Evolutionary conservation across 2,797 vertebrate species (phyloP).

Genomic region (Microcaecilia unicolor): DNA sequence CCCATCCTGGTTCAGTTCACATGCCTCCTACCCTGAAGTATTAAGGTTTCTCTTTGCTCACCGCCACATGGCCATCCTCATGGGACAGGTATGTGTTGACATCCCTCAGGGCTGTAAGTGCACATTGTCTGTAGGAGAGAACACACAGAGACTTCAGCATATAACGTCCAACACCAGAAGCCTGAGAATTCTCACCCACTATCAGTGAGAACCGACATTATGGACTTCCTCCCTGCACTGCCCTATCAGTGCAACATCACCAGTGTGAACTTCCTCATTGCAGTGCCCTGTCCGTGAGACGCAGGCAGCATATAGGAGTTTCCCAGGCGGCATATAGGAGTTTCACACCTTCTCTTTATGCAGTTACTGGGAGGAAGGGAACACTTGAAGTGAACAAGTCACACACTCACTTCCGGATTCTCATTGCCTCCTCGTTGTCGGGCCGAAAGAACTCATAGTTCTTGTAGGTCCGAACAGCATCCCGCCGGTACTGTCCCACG

Average conservation of each 20-base stretch:
- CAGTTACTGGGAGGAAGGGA: background rate
- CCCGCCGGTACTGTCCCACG: slow-evolving; percentile 79
- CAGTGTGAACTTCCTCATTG: background rate
- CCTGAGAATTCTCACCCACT: too few relatives aligned
- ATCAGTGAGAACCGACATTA: background rate
- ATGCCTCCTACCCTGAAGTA: too few relatives aligned
- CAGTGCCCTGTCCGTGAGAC: background rate
- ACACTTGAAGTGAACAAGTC: background rate
- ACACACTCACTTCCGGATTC: slow-evolving; percentile 69
- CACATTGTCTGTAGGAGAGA: slow-evolving; percentile 73
- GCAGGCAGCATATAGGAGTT: too few relatives aligned
- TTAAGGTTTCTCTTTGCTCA: too few relatives aligned
- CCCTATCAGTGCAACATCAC: background rate
- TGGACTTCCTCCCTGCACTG: background rate
- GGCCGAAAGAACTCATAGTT: slow-evolving; percentile 79
- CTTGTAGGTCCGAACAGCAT: slow-evolving; percentile 73
- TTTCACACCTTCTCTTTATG: too few relatives aligned
- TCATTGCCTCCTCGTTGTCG: slow-evolving; percentile 78
- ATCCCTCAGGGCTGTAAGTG: slow-evolving; percentile 67
- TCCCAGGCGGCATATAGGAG: too few relatives aligned
- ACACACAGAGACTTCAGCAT: too few relatives aligned
- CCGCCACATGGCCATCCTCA: slow-evolving; percentile 73
- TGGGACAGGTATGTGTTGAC: slow-evolving; percentile 67
- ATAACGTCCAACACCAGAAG: too few relatives aligned
- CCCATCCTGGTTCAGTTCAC: too few relatives aligned